Conservation (phyloP, 2,797 vertebrate genomes). For the Scyliorhinus canicula region DNA sequence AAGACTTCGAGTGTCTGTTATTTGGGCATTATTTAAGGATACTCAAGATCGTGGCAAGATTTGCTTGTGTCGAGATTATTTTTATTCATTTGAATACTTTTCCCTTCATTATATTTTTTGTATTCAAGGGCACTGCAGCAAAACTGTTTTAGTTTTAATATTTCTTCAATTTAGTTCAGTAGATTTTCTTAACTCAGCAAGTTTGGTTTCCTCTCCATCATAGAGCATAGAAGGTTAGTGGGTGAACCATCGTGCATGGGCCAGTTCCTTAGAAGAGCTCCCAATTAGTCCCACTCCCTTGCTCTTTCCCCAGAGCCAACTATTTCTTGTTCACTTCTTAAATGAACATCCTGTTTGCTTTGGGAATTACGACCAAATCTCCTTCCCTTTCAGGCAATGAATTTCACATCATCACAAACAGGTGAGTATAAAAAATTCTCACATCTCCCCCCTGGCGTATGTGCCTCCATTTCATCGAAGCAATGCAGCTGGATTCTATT, state of each 20-base stretch:
- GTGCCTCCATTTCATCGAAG: background rate
- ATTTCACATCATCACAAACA: background rate
- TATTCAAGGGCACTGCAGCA: background rate
- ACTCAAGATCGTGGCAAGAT: background rate
- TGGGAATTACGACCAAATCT: background rate
- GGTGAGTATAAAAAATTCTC: background rate
- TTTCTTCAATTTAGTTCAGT: background rate
- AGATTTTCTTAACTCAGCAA: background rate
- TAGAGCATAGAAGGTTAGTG: too few relatives aligned
- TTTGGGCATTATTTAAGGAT: background rate
- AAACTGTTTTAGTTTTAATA: background rate
- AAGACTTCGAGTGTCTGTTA: background rate
- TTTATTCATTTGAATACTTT: background rate
- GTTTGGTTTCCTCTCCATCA: background rate
- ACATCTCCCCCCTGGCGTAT: background rate
- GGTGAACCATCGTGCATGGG: background rate
- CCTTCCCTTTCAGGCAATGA: background rate
- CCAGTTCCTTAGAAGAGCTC: background rate
- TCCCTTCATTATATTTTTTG: too few relatives aligned
- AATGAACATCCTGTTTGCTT: background rate
- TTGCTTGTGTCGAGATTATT: background rate
- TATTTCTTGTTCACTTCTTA: background rate
- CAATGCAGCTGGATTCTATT: background rate
- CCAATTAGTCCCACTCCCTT: background rate
- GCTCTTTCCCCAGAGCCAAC: background rate